Evolutionary conservation across 2,113 vertebrate genomes (phyloP).

Genomic region (Aspidoscelis tigris): DNA sequence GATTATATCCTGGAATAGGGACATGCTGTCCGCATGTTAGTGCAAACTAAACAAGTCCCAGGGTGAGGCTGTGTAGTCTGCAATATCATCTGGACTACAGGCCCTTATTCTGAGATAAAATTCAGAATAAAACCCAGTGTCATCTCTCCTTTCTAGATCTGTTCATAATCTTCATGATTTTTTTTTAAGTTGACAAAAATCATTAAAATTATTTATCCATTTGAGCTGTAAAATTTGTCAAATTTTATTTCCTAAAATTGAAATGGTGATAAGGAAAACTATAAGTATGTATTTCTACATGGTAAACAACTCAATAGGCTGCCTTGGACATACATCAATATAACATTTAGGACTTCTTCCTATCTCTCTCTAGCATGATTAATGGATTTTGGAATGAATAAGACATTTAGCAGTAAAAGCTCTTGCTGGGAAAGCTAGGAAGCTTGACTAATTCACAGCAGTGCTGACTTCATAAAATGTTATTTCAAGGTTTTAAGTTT

Average conservation of each 20-base stretch:
- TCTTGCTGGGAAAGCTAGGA: slow-evolving; percentile 81
- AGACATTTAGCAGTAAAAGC: slow-evolving; percentile 76
- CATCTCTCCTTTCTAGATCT: neutral
- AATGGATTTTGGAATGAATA: slow-evolving; percentile 80
- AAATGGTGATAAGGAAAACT: slow-evolving; percentile 50
- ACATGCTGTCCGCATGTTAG: no score
- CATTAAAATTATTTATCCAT: neutral
- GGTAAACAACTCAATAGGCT: slow-evolving; percentile 76
- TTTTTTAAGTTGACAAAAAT: neutral
- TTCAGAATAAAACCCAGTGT: no score
- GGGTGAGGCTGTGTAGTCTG: no score
- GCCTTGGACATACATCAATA: slow-evolving; percentile 74
- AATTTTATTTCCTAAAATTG: slow-evolving; percentile 24
- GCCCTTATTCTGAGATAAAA: no score
- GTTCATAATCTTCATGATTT: neutral
- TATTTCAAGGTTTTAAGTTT: slow-evolving; percentile 79
- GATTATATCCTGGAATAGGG: no score
- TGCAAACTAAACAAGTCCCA: no score
- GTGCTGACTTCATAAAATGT: slow-evolving; percentile 81
- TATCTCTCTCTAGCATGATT: slow-evolving; percentile 78
- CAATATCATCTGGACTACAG: no score
- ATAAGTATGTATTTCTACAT: slow-evolving; percentile 75
- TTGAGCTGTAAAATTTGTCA: neutral
- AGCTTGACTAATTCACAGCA: slow-evolving; percentile 84
- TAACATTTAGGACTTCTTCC: slow-evolving; percentile 81